A percentile compares a stretch with the other conserved stretches of the same genome.
These are phyloP conservation scores for Choloepus hoffmanni DNA, from an alignment of 2,113 vertebrate genomes.

Conservation along the genomic window DNA sequence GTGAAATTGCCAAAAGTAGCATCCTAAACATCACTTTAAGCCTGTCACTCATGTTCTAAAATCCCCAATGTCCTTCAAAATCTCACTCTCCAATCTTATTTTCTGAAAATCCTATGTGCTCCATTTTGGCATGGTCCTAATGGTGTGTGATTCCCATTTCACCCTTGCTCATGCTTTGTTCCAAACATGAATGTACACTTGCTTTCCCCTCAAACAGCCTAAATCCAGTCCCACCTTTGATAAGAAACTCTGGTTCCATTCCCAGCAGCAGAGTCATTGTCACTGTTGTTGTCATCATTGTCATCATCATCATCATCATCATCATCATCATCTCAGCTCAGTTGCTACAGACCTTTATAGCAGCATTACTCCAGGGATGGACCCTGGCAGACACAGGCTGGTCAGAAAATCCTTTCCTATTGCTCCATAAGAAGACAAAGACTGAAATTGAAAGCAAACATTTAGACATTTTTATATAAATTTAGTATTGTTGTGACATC, in stretches of 20 bases:
- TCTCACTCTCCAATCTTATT: not conserved
- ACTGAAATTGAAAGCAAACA: not conserved
- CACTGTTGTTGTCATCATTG: not conserved
- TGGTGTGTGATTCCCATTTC: not conserved
- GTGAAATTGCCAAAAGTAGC: not conserved
- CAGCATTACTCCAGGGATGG: not conserved
- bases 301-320: not conserved
- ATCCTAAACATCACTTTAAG: not conserved
- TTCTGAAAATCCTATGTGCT: not conserved
- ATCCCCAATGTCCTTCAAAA: accelerated
- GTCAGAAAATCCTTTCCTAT: not conserved
- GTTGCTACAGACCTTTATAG: not conserved
- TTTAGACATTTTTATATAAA: not conserved
- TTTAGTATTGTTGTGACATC: not conserved
- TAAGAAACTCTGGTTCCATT: not conserved
- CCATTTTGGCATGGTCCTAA: not conserved
- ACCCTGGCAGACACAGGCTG: not conserved
- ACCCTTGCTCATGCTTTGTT: not conserved
- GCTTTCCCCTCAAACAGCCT: no score
- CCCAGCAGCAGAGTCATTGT: accelerated
- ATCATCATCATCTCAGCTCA: not conserved
- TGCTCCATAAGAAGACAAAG: not conserved
- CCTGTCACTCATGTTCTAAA: not conserved
- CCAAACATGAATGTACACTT: accelerated
- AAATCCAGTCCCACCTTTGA: not conserved